Base-by-base conservation (phyloP, 2,888 invertebrate species). In the Chaetogeoica ovagalla region DNA sequence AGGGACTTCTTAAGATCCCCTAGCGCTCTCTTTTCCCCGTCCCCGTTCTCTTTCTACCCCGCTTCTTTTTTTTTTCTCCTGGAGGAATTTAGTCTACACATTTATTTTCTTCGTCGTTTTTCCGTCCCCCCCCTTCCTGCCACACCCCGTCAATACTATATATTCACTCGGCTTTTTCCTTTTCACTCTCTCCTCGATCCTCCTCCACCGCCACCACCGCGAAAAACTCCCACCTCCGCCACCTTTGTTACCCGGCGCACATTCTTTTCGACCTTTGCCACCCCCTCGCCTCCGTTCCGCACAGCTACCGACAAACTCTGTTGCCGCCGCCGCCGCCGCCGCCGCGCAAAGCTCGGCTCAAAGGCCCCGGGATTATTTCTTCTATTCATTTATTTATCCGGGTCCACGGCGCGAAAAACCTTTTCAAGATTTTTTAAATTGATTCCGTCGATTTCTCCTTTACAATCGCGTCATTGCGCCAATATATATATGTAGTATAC, bases 371-470 rank as follows among this genome's bases (percentile, higher is more conserved):
- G 79, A 79, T 79, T 79, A 30, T 30, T 79, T 71, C 71, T 79
- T 71, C 79, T 79, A 79, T 79, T 79, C 79, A 79, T 79, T 30
- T 79, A 79, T 79, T 79, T 79, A 79, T 79, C 79, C 63, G 55
- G 71, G 57, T 30, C 30, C 62, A 57, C 21, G 62, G 79, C 71
- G 70, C 62, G 79, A 79, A 79, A 30, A 79, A 79, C 71, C 69
- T 79, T 71, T 63, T 79, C 63, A 71, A 79, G 79, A 79, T 71
- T 71, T 71, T 39, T 79, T 70, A 79, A 79, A 79, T 79, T 79
- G 79, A 79, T 79, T 79, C 43, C 79, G 71, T 71, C 63, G 79
- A 71, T 79, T 79, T 70, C 57, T 63, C 55, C 39, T 39, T 62
- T 69, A 11, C 43, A 1, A 15, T 21, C 5, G 30, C 30, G 30